Percentiles rank a stretch among this genome's conserved stretches.
Conservation (phyloP, 2,888 invertebrate species). For the Lysandra bellargus region DNA sequence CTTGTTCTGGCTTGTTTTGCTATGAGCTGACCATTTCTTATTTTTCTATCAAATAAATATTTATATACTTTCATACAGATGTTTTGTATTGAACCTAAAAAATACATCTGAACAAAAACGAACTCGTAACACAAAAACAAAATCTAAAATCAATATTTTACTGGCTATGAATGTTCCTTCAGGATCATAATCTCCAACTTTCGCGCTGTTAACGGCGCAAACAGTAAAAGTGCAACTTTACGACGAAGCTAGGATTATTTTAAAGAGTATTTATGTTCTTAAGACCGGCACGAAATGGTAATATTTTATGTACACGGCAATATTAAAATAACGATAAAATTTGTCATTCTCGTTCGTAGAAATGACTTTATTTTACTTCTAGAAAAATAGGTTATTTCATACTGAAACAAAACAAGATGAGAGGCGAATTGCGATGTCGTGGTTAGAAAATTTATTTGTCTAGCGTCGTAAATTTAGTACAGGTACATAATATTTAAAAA, state of each 20-base stretch:
- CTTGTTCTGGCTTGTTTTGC: no score
- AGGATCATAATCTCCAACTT: conserved; percentile 18
- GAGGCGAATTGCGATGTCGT: not conserved
- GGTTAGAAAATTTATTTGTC: not conserved
- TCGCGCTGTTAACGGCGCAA: not conserved
- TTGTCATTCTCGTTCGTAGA: not conserved
- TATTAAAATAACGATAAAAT: not conserved
- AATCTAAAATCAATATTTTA: conserved; percentile 22
- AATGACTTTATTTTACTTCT: not conserved
- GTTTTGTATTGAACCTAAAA: not conserved
- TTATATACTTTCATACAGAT: not conserved
- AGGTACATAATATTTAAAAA: not conserved
- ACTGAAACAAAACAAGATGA: not conserved
- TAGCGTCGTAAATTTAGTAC: not conserved
- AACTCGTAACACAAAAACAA: not conserved
- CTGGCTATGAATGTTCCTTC: not conserved
- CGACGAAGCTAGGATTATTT: conserved; percentile 19
- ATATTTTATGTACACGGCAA: not conserved
- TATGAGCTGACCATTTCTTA: no score
- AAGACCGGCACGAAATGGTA: not conserved
- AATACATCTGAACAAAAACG: not conserved
- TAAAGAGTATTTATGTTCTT: conserved; percentile 8
- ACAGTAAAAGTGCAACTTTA: conserved; percentile 23
- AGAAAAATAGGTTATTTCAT: not conserved
- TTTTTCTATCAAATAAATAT: not conserved